Base-by-base conservation (phyloP, 2,797 vertebrate species). In the Silurus aristotelis region DNA sequence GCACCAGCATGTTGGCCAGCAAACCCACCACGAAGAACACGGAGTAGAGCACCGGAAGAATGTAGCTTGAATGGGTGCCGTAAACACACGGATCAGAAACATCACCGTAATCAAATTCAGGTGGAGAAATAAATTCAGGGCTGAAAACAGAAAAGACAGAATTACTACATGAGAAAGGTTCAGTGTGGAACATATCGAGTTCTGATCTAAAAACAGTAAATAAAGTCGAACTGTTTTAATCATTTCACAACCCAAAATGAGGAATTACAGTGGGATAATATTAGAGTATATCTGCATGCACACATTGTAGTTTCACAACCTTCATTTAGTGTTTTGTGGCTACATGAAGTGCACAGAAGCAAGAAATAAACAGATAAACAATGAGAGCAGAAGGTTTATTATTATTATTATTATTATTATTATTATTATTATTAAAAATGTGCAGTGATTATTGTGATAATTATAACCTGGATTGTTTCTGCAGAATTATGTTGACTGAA, bases 21-120 rank as follows among this genome's bases (percentile, higher is more conserved):
- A 97, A 80, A 0, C 97, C 97, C 0, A 97, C 72, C 79, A 97
- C 46, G 86, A 98, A 97, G 84, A 97, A 95, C 1, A 96, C 72
- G 10, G 66, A 88, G 63, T 96, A 98, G 20, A 98, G 90, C 0
- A 87, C 70, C 0, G 96, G 96, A 17, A 98, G 92, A 85, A 97
- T 95, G 25, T 20, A 87, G 72, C 90, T 88, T 10, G 89, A 90
- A 1, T 95, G 92, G 0, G 0, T 52, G 20, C 19, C 17, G 80
- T 92, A 94, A 0, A 0, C 0, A 75, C 95, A 95, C 0, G 0
- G 14, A 17, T 1, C 22, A 64, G 0, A 0, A 25, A 58, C 13
- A 27, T 19, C 48, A 0, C 0, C 0, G 5, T 89, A 84, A 0
- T 86, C 17, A 1, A 43, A 52, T 31, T 31, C 31, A 31, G 31